Evolutionary conservation across 2,113 vertebrate species (phyloP), one percentile per base, ranked within the genome.

Genomic region (Pleuronectes platessa): DNA sequence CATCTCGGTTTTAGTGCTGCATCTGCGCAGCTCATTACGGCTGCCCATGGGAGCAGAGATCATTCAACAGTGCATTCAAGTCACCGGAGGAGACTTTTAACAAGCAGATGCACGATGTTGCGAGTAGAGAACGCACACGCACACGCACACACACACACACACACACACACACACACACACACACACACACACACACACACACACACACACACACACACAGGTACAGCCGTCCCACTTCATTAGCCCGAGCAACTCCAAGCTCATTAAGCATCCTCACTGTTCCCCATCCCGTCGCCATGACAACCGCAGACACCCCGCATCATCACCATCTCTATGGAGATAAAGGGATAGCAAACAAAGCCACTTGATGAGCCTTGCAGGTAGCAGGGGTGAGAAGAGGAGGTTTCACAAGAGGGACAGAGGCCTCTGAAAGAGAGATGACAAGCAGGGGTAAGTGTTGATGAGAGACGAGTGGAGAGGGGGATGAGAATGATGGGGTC

Each of bases 211-310:
- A 66, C n/a, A 78, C 59, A 71, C 61, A 47, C 74, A 71, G 74
- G 56, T 68, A 78, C 60, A 85, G 84, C 61, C 35, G 4, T 62
- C 70, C 67, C 75, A 83, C 71, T 83, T 88, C 81, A 86, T 87
- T 87, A 89, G 74, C 70, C 70, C 6, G 64, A 84, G 76, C 69
- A 68, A 81, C 74, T 88, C 79, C 35, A 75, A 74, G 76, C 72
- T 89, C 85, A 91, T 89, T 90, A 90, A 83, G 74, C 72, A 75
- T 79, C 78, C 80, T 72, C 65, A 2, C 81, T 3, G 60, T 79
- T 61, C 72, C 68, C 20, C 47, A 51, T 71, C 55, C 67, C 51
- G 70, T 86, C 61, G 6, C 76, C 83, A 88, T 90, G 89, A 86
- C 91, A 86, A 91, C 83, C 45, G 6, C 65, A 71, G 78, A 79